Percentiles rank a stretch among this genome's conserved stretches.
phyloP scores from a whole-genome alignment of 1,140 invertebrate genomes.

The Drosophila busckii region DNA sequence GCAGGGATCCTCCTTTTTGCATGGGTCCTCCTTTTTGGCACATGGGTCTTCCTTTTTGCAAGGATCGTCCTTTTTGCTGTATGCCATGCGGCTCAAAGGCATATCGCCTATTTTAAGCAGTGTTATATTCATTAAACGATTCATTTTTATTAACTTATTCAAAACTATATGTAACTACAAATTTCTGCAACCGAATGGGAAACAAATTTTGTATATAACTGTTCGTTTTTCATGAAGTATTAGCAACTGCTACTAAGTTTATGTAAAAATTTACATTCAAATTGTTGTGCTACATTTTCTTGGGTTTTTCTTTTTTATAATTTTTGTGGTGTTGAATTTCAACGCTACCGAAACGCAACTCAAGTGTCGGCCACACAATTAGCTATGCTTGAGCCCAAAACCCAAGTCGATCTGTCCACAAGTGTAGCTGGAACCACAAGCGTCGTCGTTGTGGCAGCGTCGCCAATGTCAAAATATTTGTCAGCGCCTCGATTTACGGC shows the following conservation, averaged over 20 bases:
- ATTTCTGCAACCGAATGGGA: too few species aligned
- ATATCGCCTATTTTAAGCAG: conserved; percentile 11
- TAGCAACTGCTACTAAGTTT: too few species aligned
- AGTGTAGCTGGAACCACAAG: conserved; percentile 10
- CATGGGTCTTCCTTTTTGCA: conserved; percentile 7
- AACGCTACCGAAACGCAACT: conserved; percentile 44
- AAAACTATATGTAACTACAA: too few species aligned
- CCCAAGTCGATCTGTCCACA: conserved; percentile 3
- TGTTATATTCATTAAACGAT: conserved; percentile 1
- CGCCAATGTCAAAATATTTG: conserved; percentile 73
- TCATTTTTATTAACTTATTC: conserved; percentile 4
- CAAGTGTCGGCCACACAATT: conserved; percentile 69
- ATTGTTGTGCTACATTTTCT: conserved; percentile 13
- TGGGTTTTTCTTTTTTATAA: neutral
- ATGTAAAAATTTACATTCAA: neutral
- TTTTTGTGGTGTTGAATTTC: conserved; percentile 27
- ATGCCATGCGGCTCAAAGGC: neutral
- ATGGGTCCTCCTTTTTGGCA: conserved; percentile 1
- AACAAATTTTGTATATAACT: too few species aligned
- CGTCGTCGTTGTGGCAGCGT: conserved; percentile 29
- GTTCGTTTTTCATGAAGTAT: too few species aligned
- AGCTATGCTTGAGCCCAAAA: neutral
- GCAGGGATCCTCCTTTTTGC: neutral
- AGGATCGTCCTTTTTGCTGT: conserved; percentile 6
- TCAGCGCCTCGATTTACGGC: conserved; percentile 63